These are phyloP conservation scores for Xylocopa sonorina DNA, from an alignment of 1,140 invertebrate species.

Conservation along the genomic window DNA sequence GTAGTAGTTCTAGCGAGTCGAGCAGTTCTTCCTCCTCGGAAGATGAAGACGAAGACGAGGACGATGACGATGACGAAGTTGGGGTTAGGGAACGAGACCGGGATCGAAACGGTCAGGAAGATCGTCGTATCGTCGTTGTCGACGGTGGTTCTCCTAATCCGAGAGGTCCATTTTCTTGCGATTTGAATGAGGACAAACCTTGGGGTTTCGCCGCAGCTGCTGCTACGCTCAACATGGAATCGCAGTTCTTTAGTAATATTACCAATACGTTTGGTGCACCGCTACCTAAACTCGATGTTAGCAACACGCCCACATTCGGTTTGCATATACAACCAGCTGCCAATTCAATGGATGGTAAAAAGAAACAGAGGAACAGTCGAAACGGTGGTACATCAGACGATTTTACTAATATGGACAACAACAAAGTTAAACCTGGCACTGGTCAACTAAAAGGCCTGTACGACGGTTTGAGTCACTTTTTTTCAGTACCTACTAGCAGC, in stretches of 20 bases:
- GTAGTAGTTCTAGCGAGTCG: slow-evolving; percentile 78
- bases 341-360: slow-evolving; percentile 57
- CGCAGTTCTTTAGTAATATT: slow-evolving; percentile 77
- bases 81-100: background rate
- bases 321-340: slow-evolving; percentile 71
- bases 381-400: slow-evolving; percentile 10
- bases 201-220: slow-evolving; percentile 91
- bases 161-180: slow-evolving; percentile 77
- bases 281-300: slow-evolving; percentile 75
- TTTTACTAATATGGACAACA: slow-evolving; percentile 60
- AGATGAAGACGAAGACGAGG: slow-evolving; percentile 31
- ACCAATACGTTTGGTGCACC: slow-evolving; percentile 74
- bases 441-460: slow-evolving; percentile 89
- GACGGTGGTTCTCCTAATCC: slow-evolving; percentile 77
- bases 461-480: slow-evolving; percentile 93
- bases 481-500: slow-evolving; percentile 85
- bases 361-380: slow-evolving; percentile 49
- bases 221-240: slow-evolving; percentile 77
- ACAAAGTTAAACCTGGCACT: slow-evolving; percentile 82
- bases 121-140: background rate
- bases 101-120: background rate
- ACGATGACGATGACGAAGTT: background rate
- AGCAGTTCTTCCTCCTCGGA: slow-evolving; percentile 73
- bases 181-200: slow-evolving; percentile 82
- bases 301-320: slow-evolving; percentile 74